Base-by-base conservation (phyloP, 1,140 invertebrate species). In the Drosophila melanica region DNA sequence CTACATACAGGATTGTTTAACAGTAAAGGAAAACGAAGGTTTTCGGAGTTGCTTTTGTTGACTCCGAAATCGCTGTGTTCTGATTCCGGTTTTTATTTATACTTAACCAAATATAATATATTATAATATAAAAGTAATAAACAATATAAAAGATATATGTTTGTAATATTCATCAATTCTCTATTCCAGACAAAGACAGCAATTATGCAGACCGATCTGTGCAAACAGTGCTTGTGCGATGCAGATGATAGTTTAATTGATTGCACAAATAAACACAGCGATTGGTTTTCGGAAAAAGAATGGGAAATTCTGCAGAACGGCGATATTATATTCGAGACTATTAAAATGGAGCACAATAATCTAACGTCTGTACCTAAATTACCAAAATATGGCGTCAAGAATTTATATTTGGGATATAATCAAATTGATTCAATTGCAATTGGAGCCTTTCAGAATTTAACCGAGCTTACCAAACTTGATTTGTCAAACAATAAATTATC, bases 401-500 rank as follows among this genome's bases (percentile, higher is more conserved):
- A 80, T 27, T 81, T 94, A 9, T 93, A 93, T 57, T 76, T 94
- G 12, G 93, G 92, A 27, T 90, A 93, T 16, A 94, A 94, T 57
- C 73, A 90, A 14, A 95, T 97, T 18, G 90, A 82, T 1, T 90
- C 79, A 4, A 95, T 97, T 50, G 93, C 93, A 5, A 77, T 93
- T 11, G 92, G 84, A 0, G 94, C 94, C 4, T 97, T 97, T 79
- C 93, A 92, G 60, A 92, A 95, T 70, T 86, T 96, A 8, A 93
- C 93, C 44, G 92, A 94, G 59, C 92, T 97, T 73, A 91, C 90
- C 4, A 93, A 93, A 41, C 82, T 97, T 9, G 95, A 96, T 90
- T 87, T 97, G 53, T 96, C 95, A 70, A 90, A 95, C 66, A 97
- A 97, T 84, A 91, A 93, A 23, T 84, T 97, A 6, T 94, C 93